Percentiles rank a stretch among this genome's conserved stretches.
Evolutionary conservation across 37 sponge, comb jelly and placozoan genomes (phyloP).

Genomic region (Beroe forskalii): DNA sequence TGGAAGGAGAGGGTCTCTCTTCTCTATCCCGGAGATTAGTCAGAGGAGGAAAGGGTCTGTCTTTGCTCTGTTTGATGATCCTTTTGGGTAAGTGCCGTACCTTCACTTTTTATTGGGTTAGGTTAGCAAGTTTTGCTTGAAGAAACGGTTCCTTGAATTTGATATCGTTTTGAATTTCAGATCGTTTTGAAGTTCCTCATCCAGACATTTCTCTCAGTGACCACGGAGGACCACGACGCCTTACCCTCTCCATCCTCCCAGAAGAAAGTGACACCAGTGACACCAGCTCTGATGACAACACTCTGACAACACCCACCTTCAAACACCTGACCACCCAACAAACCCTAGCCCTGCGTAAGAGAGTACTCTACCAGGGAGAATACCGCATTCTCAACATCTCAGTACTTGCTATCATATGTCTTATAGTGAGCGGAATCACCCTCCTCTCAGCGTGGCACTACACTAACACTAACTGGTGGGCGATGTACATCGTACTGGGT

Average conservation of each 20-base stretch:
- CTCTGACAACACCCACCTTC: neutral
- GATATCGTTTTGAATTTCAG: too few relatives aligned
- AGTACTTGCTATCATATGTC: neutral
- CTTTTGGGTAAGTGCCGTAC: conserved; percentile 41
- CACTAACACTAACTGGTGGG: conserved; percentile 38
- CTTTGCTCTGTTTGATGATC: conserved; percentile 35
- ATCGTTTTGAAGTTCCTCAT: neutral
- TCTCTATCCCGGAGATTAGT: neutral
- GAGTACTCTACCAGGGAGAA: conserved; percentile 31
- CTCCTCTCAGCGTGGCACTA: conserved; percentile 61
- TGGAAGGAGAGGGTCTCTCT: neutral
- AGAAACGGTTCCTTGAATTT: too few relatives aligned
- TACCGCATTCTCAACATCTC: conserved; percentile 47
- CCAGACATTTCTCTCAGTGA: neutral
- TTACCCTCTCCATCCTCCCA: neutral
- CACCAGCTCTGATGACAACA: neutral
- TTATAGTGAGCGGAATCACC: neutral
- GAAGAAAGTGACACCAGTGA: neutral
- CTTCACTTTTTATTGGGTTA: too few relatives aligned
- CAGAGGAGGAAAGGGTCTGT: neutral
- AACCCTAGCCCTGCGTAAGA: conserved; percentile 20
- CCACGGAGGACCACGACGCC: neutral
- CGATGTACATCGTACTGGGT: conserved; percentile 18
- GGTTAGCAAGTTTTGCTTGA: too few relatives aligned
- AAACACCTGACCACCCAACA: neutral